These are phyloP conservation scores for Glossosoma conforme DNA, from an alignment of 1,140 invertebrate species.

Conservation along the genomic window DNA sequence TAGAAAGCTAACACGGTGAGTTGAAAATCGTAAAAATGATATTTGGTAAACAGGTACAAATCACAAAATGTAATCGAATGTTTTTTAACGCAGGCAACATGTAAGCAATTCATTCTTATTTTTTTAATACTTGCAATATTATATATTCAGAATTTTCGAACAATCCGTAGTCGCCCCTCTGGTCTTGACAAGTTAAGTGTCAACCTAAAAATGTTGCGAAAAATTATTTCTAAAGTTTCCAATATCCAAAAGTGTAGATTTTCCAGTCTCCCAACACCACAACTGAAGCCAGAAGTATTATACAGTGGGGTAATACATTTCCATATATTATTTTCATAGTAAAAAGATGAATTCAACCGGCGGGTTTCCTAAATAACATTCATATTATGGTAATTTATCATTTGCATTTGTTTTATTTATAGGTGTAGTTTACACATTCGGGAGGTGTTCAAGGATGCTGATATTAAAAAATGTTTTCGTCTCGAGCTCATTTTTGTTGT, in stretches of 20 bases:
- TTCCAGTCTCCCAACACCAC: conserved; percentile 48
- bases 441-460: too few species aligned
- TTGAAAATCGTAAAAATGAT: too few species aligned
- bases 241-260: conserved; percentile 9
- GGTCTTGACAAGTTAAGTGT: background rate
- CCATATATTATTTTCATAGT: background rate
- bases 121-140: too few species aligned
- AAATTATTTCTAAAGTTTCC: conserved; percentile 9
- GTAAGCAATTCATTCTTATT: too few species aligned
- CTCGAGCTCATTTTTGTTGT: too few species aligned
- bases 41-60: too few species aligned
- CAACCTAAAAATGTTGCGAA: conserved; percentile 13
- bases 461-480: too few species aligned
- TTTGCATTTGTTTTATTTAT: background rate
- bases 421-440: too few species aligned
- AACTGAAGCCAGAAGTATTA: conserved; percentile 55
- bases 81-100: too few species aligned
- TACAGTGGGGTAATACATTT: conserved; percentile 58
- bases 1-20: too few species aligned
- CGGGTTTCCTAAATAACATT: background rate
- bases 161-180: background rate
- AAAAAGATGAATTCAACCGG: background rate
- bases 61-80: too few species aligned
- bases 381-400: background rate
- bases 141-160: too few species aligned